Evolutionary conservation across 2,113 vertebrate genomes (phyloP).

Genomic region (Cololabis saira): DNA sequence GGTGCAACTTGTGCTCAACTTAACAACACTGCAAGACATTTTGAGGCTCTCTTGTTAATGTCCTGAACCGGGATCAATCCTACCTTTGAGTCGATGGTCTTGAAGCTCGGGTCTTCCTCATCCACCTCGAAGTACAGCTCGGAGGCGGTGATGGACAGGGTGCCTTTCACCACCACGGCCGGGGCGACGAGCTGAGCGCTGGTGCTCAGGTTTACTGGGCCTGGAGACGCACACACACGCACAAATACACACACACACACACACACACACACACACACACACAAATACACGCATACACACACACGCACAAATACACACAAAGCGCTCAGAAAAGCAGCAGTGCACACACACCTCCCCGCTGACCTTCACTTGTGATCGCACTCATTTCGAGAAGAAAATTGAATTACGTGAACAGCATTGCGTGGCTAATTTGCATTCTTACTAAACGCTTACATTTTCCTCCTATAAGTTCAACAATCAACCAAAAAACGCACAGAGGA

Average conservation of each 20-base stretch:
- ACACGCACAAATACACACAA: not conserved
- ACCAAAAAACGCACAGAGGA: no score
- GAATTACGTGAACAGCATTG: no score
- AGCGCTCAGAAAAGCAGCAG: not conserved
- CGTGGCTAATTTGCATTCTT: no score
- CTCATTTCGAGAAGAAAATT: no score
- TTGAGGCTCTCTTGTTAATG: no score
- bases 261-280: slow-evolving; percentile 1
- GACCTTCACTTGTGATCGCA: not conserved
- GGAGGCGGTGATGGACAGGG: slow-evolving; percentile 93
- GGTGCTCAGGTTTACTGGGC: slow-evolving; percentile 92
- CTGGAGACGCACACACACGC: slow-evolving; percentile 74
- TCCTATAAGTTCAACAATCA: no score
- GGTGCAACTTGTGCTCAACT: no score
- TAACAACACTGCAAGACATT: no score
- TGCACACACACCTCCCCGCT: not conserved
- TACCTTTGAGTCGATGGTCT: slow-evolving; percentile 97
- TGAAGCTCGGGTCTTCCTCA: slow-evolving; percentile 95
- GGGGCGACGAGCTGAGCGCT: slow-evolving; percentile 93
- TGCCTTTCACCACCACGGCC: slow-evolving; percentile 89
- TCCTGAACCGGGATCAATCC: slow-evolving; percentile 49
- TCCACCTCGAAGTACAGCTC: slow-evolving; percentile 99
- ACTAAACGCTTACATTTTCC: no score
- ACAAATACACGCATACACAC: no score
- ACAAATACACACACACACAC: no score